Evolutionary conservation across 2,113 vertebrate species (phyloP).

Genomic region (Ahaetulla prasina): DNA sequence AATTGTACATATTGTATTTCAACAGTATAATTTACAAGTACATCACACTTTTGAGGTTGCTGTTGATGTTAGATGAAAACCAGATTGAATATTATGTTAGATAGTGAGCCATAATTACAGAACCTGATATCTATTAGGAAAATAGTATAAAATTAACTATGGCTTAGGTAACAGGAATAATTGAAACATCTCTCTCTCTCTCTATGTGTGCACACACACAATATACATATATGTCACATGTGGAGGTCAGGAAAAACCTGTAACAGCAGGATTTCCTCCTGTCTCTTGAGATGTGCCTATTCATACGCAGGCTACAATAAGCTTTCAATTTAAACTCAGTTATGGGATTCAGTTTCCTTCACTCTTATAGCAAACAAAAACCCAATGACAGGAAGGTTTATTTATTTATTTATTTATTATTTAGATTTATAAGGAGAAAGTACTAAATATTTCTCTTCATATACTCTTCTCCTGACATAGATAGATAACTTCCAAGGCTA

Average conservation of each 20-base stretch:
- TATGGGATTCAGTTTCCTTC: constrained; percentile 30
- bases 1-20: background rate
- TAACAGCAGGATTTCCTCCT: constrained; percentile 44
- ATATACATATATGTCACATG: constrained; percentile 1
- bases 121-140: constrained; percentile 59
- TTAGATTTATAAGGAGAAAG: too few relatives aligned
- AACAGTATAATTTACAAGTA: constrained; percentile 31
- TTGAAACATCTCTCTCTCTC: constrained; percentile 25
- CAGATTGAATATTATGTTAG: constrained; percentile 32
- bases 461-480: background rate
- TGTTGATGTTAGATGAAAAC: constrained; percentile 29
- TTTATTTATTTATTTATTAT: too few relatives aligned
- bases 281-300: constrained; percentile 24
- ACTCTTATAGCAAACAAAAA: constrained; percentile 15
- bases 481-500: background rate
- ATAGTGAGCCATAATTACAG: constrained; percentile 43
- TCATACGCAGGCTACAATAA: constrained; percentile 33
- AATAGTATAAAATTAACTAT: constrained; percentile 42
- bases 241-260: constrained; percentile 32
- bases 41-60: constrained; percentile 30
- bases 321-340: constrained; percentile 38
- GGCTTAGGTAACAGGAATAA: constrained; percentile 52
- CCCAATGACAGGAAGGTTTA: background rate
- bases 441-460: background rate
- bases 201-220: background rate